Base-by-base conservation (phyloP, 2,113 vertebrate genomes). In the Ammodytes marinus region DNA sequence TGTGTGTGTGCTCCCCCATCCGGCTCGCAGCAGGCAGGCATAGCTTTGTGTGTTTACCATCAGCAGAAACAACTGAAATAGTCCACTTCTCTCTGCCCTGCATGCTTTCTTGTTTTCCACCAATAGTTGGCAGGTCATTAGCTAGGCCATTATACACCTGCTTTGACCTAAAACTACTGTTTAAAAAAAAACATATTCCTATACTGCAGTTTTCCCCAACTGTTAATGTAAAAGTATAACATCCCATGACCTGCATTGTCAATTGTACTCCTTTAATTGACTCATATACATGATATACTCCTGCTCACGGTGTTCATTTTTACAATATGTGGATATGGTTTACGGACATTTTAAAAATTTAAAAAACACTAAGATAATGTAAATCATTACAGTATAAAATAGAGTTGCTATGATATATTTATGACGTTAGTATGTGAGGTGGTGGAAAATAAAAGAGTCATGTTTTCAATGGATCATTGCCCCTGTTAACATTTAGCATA, bases 391-490 rank as follows among this genome's bases (percentile, higher is more conserved):
- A 60, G n/a, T 79, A 69, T 81, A 69, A 88, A 88, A 83, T 61
- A 66, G 35, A 35, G 37, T 43, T 8, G 39, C 53, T 40, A 46
- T 85, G 77, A 83, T 87, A 61, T 82, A 83, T 86, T 84, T 82
- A 86, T 73, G 64, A 50, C 83, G 57, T 88, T 80, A 79, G 79
- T 74, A 79, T 46, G 74, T 69, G 77, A 63, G 63, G 50, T 49
- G 61, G 70, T 58, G 57, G 49, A 53, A 71, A 78, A 69, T 86
- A 83, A 82, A 89, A 85, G 80, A 89, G 65, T 74, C 53, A 27
- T 89, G 87, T 86, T 91, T 88, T 87, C 55, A 83, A 87, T 75
- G 92, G 88, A 68, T 92, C 90, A 82, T 93, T 93, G 88, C 71
- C 79, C 78, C 76, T 80, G 85, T 89, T 92, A 91, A 82, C 86